Evolutionary conservation across 2,113 vertebrate species (phyloP).

Genomic region (Perca fluviatilis): DNA sequence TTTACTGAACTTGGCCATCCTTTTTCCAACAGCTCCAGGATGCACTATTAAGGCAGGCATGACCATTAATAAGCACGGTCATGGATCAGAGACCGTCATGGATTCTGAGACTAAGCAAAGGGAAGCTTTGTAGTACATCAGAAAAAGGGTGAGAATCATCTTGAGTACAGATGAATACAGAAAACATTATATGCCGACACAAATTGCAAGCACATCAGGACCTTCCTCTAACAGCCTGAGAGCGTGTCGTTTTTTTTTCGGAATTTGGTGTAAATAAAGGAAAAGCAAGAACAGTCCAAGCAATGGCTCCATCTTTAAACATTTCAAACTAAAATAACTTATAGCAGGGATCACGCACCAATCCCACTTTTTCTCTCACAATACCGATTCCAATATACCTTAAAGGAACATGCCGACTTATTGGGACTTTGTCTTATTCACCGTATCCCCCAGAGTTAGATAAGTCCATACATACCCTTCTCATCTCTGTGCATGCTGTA

Average conservation of each 20-base stretch:
- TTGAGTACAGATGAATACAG: background rate
- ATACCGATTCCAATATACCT: background rate
- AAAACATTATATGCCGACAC: background rate
- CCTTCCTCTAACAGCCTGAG: conserved; percentile 3
- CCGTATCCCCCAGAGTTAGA: no score
- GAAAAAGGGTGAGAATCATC: background rate
- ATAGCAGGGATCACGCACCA: no score
- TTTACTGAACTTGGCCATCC: conserved; percentile 58
- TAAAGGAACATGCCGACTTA: background rate
- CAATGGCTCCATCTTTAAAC: background rate
- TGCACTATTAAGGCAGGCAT: conserved; percentile 31
- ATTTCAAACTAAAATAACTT: background rate
- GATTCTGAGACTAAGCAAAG: conserved; percentile 11
- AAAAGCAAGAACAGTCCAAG: conserved; percentile 5
- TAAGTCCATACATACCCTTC: no score
- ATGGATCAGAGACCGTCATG: conserved; percentile 33
- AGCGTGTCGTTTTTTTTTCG: background rate
- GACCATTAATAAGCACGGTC: conserved; percentile 47
- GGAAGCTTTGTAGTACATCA: conserved; percentile 4
- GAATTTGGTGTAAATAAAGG: conserved; percentile 1
- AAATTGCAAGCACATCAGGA: background rate
- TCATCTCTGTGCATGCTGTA: no score
- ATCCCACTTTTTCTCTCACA: background rate
- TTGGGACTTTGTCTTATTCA: no score
- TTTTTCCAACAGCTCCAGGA: conserved; percentile 29